A percentile compares a stretch with the other conserved stretches of the same genome.
phyloP scores from a whole-genome alignment of 2,888 invertebrate genomes.

The Mycalesis mineus region DNA sequence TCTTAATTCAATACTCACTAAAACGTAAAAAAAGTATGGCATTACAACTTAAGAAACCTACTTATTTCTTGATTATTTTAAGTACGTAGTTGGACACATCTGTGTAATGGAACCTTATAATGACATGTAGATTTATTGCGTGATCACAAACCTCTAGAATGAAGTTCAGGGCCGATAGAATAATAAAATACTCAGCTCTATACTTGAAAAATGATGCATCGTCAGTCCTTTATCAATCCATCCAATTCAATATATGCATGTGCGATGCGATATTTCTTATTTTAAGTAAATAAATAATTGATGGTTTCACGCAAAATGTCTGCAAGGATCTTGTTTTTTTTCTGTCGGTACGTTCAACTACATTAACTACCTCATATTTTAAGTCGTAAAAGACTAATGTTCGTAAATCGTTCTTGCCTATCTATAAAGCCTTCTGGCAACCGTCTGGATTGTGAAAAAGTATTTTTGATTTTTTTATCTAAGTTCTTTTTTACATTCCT shows the following conservation, averaged over 20 bases:
- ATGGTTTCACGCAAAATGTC: conserved; percentile 6
- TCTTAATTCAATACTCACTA: no score
- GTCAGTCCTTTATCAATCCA: conserved; percentile 9
- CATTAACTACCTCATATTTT: conserved; percentile 1
- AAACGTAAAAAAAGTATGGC: no score
- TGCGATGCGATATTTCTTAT: not conserved
- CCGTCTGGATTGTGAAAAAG: not conserved
- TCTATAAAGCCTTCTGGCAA: conserved; percentile 7
- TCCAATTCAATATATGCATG: conserved; percentile 4
- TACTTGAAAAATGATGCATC: conserved; percentile 1
- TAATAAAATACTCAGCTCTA: conserved; percentile 9
- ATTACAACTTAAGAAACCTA: no score
- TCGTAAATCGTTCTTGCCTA: not conserved
- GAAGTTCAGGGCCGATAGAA: conserved; percentile 15
- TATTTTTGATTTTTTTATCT: not conserved
- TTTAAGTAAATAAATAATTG: conserved; percentile 3
- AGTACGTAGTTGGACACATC: not conserved
- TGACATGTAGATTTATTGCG: conserved; percentile 22
- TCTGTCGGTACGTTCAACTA: not conserved
- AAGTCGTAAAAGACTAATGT: conserved; percentile 1
- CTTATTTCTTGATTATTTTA: no score
- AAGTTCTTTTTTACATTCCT: no score
- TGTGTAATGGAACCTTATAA: conserved; percentile 8
- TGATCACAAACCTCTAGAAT: conserved; percentile 16
- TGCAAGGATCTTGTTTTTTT: not conserved